A percentile compares a stretch with the other conserved stretches of the same genome.
Evolutionary conservation across 1,140 invertebrate genomes (phyloP).

Genomic region (Ceratosolen fusciceps): DNA sequence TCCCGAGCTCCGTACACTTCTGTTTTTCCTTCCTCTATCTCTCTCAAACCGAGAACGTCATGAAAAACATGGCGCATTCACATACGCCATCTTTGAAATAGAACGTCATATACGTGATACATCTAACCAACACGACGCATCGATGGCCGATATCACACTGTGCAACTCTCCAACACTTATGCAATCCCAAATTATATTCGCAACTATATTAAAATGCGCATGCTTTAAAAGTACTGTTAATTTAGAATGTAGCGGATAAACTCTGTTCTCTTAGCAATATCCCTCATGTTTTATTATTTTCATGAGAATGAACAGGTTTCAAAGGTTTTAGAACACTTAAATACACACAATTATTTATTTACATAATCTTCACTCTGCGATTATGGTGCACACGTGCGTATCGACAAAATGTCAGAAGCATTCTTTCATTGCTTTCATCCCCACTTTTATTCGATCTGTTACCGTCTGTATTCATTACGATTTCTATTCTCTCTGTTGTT

Average conservation of each 20-base stretch:
- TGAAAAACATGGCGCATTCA: slow-evolving; percentile 43
- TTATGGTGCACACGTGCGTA: neutral
- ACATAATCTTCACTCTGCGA: neutral
- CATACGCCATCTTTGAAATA: slow-evolving; percentile 43
- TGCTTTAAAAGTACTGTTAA: neutral
- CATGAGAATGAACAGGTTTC: neutral
- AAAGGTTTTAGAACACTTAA: neutral
- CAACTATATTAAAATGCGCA: too few species aligned
- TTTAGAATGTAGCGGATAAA: neutral
- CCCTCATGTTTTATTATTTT: neutral
- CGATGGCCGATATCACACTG: neutral
- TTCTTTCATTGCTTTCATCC: neutral
- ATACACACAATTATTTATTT: neutral
- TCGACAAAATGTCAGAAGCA: neutral
- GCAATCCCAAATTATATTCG: too few species aligned
- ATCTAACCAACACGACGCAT: neutral
- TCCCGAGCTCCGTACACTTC: neutral
- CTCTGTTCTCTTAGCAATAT: neutral
- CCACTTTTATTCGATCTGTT: neutral
- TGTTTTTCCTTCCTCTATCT: neutral
- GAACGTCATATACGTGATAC: slow-evolving; percentile 21
- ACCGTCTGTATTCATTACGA: too few species aligned
- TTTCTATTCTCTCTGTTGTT: too few species aligned
- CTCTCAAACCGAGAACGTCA: slow-evolving; percentile 24
- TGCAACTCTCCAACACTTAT: neutral